Conservation (phyloP, 2,888 invertebrate species). For the Latrodectus hesperus region DNA sequence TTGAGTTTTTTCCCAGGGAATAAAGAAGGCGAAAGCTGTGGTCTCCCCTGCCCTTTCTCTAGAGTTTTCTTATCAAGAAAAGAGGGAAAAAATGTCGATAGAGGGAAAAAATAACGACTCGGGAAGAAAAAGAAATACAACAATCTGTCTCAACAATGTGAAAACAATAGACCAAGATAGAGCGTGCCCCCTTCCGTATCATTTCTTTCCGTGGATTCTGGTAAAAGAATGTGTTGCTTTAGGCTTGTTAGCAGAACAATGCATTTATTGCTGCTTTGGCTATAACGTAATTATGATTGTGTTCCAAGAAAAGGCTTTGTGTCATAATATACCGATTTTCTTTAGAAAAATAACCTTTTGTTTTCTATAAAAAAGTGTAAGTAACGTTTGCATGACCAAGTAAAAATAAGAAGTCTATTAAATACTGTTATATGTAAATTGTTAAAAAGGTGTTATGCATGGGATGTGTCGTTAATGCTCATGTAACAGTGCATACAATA, state of each 20-base stretch:
- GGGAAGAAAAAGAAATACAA: not conserved
- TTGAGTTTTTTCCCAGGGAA: conserved; percentile 14
- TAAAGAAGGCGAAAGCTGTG: not conserved
- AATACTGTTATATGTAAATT: too few species aligned
- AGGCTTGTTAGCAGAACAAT: not conserved
- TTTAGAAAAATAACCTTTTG: too few species aligned
- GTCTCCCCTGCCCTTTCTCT: not conserved
- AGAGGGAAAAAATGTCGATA: not conserved
- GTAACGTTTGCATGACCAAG: too few species aligned
- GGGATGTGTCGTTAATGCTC: too few species aligned
- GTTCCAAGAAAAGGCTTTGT: not conserved
- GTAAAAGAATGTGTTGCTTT: not conserved
- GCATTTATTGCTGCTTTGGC: conserved; percentile 4
- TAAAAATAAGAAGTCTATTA: too few species aligned
- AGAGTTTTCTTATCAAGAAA: not conserved
- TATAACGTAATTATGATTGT: not conserved
- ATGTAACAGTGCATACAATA: too few species aligned
- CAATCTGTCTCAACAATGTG: not conserved
- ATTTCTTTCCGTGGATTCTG: not conserved
- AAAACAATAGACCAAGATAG: not conserved
- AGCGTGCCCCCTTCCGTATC: not conserved
- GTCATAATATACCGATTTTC: too few species aligned
- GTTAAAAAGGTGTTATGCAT: too few species aligned
- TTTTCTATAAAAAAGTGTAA: too few species aligned
- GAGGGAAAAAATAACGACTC: not conserved